phyloP scores from a whole-genome alignment of 2,113 vertebrate genomes.

The Laticauda colubrina region DNA sequence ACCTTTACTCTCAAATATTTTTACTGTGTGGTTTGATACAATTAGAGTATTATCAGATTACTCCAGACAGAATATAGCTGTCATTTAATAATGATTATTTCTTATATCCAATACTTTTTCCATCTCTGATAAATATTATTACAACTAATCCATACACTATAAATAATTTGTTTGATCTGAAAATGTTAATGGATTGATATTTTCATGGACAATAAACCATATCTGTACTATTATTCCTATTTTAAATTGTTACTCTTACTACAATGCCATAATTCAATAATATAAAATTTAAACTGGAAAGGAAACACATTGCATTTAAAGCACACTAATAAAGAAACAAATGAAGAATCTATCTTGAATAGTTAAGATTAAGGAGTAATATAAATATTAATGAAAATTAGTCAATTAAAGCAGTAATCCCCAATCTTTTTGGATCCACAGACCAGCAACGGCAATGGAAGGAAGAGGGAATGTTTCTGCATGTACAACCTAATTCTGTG shows the following conservation, averaged over 20 bases:
- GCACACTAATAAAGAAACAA: background rate
- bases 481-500: background rate
- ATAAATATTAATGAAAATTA: background rate
- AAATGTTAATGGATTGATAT: background rate
- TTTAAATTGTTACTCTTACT: background rate
- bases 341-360: background rate
- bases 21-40: background rate
- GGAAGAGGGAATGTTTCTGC: background rate
- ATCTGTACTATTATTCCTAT: background rate
- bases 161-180: background rate
- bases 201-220: background rate
- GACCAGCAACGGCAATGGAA: background rate
- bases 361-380: background rate
- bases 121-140: background rate
- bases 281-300: background rate
- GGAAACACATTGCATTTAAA: background rate
- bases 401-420: background rate
- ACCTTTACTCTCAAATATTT: background rate
- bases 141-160: background rate
- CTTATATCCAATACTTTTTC: background rate
- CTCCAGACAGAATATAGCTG: background rate
- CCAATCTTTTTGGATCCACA: background rate
- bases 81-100: background rate
- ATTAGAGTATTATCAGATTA: background rate
- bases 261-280: background rate